These are phyloP conservation scores for Globodera ellingtonae DNA, from an alignment of 1,140 invertebrate genomes.

Conservation along the genomic window DNA sequence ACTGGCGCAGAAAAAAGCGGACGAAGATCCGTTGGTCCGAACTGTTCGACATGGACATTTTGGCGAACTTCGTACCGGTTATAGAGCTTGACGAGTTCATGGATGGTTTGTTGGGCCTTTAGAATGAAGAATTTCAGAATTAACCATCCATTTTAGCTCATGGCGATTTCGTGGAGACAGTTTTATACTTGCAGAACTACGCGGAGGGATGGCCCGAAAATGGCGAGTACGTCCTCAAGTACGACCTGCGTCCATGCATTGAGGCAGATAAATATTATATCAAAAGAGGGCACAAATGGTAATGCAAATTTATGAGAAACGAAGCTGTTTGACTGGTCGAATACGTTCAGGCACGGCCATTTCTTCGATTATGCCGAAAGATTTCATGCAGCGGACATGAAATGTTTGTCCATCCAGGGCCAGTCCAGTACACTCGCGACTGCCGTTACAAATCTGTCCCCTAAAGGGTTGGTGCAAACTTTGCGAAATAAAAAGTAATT, in stretches of 20 bases:
- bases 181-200: constrained; percentile 83
- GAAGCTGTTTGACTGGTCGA: neutral
- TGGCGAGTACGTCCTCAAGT: constrained; percentile 81
- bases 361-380: constrained; percentile 73
- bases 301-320: neutral
- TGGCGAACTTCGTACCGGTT: constrained; percentile 80
- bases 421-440: constrained; percentile 72
- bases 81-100: constrained; percentile 84
- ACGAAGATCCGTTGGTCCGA: constrained; percentile 74
- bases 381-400: constrained; percentile 73
- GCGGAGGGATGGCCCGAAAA: constrained; percentile 71
- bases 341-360: constrained; percentile 66
- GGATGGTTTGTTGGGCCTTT: constrained; percentile 51
- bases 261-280: constrained; percentile 61
- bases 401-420: constrained; percentile 84
- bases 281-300: constrained; percentile 58
- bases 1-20: constrained; percentile 77
- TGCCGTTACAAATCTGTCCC: constrained; percentile 45
- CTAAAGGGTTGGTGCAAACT: constrained; percentile 24
- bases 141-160: constrained; percentile 33
- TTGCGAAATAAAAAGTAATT: neutral
- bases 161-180: constrained; percentile 72
- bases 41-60: constrained; percentile 83
- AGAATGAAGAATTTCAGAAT: constrained; percentile 59
- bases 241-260: constrained; percentile 72